Evolutionary conservation across 2,113 vertebrate genomes (phyloP), one percentile per base, ranked within the genome.

Genomic region (Corythaeola cristata): DNA sequence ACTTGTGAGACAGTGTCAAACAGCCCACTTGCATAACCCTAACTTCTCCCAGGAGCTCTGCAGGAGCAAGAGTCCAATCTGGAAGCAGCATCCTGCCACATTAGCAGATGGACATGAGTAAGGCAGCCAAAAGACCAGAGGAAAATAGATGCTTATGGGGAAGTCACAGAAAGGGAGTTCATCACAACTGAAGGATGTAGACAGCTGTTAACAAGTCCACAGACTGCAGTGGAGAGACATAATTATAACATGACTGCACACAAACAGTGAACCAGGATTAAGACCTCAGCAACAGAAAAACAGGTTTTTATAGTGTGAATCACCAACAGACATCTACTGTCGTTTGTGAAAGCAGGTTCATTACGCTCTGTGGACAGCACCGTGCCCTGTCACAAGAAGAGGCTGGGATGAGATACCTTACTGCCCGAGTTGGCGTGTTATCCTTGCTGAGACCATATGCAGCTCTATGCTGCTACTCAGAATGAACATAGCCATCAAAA

Each of bases 101-200:
- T 73, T 81, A 88, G 64, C 88, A 98, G 85, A 96, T 87, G 76
- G 50, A 35, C 52, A 35, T 1, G 16, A 39, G 69, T 80, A 59
- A 97, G 80, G 58, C 83, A 96, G 93, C 62, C 60, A 91, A 96
- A 97, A 91, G n/a, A 85, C 60, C 23, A 53, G 68, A 74, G 63
- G 75, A 73, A 96, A 95, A 72, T 86, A 32, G 28, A 27, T 90
- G 26, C 49, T 94, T 62, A 60, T 56, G 35, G 68, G 32, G 35
- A 92, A 96, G 74, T n/a, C 74, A 77, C 66, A 90, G 41, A 79
- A 82, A 89, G 15, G 53, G 67, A 89, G 37, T 4, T 89, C 77
- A 87, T 89, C 45, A 77, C 85, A 94, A 27, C 20, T 39, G 53
- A 73, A 62, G 58, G 64, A 60, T 32, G 78, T 18, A 94, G 92